Conservation (phyloP, 2,888 invertebrate genomes). For the Diplolepis rosae region DNA sequence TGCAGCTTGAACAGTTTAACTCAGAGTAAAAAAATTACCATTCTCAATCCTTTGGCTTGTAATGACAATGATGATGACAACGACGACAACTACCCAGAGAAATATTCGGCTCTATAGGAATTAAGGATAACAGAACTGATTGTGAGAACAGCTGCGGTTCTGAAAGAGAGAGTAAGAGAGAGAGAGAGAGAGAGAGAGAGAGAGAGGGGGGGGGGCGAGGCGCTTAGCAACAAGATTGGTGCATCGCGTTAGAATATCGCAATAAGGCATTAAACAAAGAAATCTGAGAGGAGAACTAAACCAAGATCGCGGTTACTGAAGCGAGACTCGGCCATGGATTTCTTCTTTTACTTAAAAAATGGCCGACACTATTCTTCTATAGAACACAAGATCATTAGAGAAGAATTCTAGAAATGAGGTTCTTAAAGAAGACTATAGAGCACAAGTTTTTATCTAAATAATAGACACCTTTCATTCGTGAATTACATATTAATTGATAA, state of each 20-base stretch:
- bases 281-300: slow-evolving; percentile 67
- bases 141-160: slow-evolving; percentile 48
- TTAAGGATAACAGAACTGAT: slow-evolving; percentile 32
- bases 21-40: background rate
- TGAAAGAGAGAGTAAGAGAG: slow-evolving; percentile 35
- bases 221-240: slow-evolving; percentile 57
- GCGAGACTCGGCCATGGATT: slow-evolving; percentile 55
- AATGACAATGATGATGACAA: background rate
- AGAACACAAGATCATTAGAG: background rate
- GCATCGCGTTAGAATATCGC: slow-evolving; percentile 66
- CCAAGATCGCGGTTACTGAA: slow-evolving; percentile 68
- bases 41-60: slow-evolving; percentile 5
- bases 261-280: slow-evolving; percentile 71
- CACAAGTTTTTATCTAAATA: too few species aligned
- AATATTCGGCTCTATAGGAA: slow-evolving; percentile 15
- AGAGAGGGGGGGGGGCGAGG: slow-evolving; percentile 40
- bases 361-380: background rate
- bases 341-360: slow-evolving; percentile 42
- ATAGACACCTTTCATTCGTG: too few species aligned
- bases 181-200: slow-evolving; percentile 36
- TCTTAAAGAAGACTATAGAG: too few species aligned
- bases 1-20: too few species aligned
- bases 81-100: slow-evolving; percentile 7
- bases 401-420: background rate
- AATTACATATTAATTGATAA: too few species aligned